Conservation (phyloP, 2,888 invertebrate species). For the Celastrina argiolus region DNA sequence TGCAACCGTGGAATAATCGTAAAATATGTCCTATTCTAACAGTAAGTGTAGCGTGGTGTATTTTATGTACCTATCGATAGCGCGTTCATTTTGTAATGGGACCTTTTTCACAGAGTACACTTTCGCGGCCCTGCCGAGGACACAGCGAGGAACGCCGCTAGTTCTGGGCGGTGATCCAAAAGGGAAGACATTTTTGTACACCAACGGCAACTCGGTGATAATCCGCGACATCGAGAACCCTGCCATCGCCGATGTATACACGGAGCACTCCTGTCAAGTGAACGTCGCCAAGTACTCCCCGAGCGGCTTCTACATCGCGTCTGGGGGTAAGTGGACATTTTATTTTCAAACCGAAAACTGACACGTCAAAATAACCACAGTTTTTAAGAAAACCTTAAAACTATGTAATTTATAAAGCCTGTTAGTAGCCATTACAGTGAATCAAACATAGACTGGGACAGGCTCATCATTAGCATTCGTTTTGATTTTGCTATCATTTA, state of each 20-base stretch:
- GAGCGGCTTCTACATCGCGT: slow-evolving; percentile 98
- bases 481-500: too few species aligned
- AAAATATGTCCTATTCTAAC: slow-evolving; percentile 68
- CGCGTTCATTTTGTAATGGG: slow-evolving; percentile 24
- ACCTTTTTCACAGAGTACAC: slow-evolving; percentile 82
- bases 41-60: slow-evolving; percentile 54
- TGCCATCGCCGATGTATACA: slow-evolving; percentile 95
- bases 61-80: not conserved
- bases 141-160: slow-evolving; percentile 95
- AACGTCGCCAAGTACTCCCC: slow-evolving; percentile 99
- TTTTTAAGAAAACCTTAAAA: too few species aligned
- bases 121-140: slow-evolving; percentile 96
- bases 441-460: too few species aligned
- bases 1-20: slow-evolving; percentile 46
- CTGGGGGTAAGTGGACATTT: slow-evolving; percentile 85
- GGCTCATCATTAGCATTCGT: too few species aligned
- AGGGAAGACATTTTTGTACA: slow-evolving; percentile 97
- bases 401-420: too few species aligned
- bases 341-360: not conserved
- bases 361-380: too few species aligned
- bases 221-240: slow-evolving; percentile 98
- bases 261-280: slow-evolving; percentile 96
- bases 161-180: slow-evolving; percentile 97
- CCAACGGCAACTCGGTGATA: slow-evolving; percentile 98
- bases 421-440: too few species aligned